Evolutionary conservation across 2,797 vertebrate genomes (phyloP).

Genomic region (Coilia nasus): DNA sequence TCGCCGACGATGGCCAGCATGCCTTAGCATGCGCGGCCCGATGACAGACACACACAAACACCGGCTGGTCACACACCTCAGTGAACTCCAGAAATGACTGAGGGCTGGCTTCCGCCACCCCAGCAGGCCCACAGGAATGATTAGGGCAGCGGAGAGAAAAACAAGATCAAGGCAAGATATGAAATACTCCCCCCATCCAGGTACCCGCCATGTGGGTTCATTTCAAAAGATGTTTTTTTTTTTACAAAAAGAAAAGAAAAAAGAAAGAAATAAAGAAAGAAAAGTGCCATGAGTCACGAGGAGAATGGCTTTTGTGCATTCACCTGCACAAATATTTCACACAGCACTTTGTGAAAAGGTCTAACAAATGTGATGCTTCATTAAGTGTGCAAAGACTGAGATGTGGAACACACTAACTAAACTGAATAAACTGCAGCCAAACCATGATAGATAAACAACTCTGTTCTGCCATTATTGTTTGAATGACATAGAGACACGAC

Average conservation of each 20-base stretch:
- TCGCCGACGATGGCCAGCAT: slow-evolving; percentile 65
- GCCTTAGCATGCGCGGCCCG: slow-evolving; percentile 67
- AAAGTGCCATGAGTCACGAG: not conserved
- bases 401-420: not conserved
- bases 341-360: not conserved
- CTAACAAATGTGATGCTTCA: not conserved
- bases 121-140: slow-evolving; percentile 21
- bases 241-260: not conserved
- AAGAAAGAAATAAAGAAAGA: not conserved
- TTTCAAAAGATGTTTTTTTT: not conserved
- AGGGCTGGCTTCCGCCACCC: slow-evolving; percentile 22
- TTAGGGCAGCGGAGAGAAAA: not conserved
- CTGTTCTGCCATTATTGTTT: not conserved
- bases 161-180: slow-evolving; percentile 18
- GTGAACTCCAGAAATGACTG: slow-evolving; percentile 54
- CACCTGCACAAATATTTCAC: not conserved
- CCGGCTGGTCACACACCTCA: slow-evolving; percentile 49
- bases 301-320: not conserved
- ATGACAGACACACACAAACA: slow-evolving; percentile 70
- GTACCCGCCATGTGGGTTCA: slow-evolving; percentile 7
- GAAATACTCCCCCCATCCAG: not conserved
- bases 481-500: not conserved
- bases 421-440: not conserved
- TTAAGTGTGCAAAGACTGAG: not conserved
- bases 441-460: not conserved